Evolutionary conservation across 1,140 invertebrate species (phyloP), one percentile per base, ranked within the genome.

Genomic region (Lycorma delicatula): DNA sequence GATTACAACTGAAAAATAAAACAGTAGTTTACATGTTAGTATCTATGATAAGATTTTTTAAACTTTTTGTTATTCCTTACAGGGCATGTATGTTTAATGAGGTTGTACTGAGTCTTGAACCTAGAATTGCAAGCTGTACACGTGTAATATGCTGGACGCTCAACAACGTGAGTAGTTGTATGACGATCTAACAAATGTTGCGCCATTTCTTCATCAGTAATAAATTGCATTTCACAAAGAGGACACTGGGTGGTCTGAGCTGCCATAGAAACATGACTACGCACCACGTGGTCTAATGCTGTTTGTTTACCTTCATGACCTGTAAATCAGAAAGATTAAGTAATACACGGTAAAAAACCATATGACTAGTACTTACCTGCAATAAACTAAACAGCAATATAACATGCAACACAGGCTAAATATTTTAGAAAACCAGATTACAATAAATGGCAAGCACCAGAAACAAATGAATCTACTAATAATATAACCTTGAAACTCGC

Each of bases 191-290:
- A 22, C 41, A 44, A 22, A 22, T 44, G 41, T 16, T 44, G 16
- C 16, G 41, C 41, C 41, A 44, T 44, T 22, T 44, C 41, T 22
- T 44, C 41, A 22, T 44, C 41, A 18, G 41, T 44, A 16, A 44
- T 44, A 13, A 20, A 44, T 22, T 44, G 41, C 41, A 20, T 44
- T 13, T 44, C 41, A 11, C 41, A 44, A 5, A 44, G 41, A 5
- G 41, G 41, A 44, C 41, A 44, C 41, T 44, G 41, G 7, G 41
- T 44, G 6, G 41, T 44, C 41, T 44, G 41, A 16, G 41, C 41
- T 9, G 41, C 41, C 41, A 44, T 22, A 5, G 41, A 44, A 16
- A 44, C 41, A 11, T 44, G 41, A 16, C 41, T 44, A 18, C 41
- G 41, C 3, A 44, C 41, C 41, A 44, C 41, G 41, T 44, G 41